These are phyloP conservation scores for Macrostomum lignano DNA, from an alignment of 1,140 invertebrate genomes.

Conservation along the genomic window DNA sequence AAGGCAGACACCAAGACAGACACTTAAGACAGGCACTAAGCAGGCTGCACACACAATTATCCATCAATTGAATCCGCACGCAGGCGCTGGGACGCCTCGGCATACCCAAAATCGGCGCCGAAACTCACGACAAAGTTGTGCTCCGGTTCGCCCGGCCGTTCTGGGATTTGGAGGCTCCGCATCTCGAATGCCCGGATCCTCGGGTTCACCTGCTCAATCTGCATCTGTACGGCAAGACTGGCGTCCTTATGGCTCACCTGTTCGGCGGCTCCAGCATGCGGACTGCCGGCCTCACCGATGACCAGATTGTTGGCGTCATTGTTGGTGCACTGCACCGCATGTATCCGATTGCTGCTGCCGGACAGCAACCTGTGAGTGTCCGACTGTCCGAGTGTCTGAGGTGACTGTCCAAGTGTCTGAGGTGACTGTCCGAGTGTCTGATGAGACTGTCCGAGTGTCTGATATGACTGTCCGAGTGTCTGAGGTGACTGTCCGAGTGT, in stretches of 20 bases:
- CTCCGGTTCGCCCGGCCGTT: not conserved
- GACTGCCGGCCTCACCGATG: not conserved
- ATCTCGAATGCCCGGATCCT: constrained; percentile 5
- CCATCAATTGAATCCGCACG: too few relatives aligned
- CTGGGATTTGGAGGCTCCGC: constrained; percentile 4
- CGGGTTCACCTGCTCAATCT: constrained; percentile 4
- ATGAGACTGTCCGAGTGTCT: too few relatives aligned
- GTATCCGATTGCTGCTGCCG: not conserved
- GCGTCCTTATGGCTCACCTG: constrained; percentile 1
- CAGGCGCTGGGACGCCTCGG: constrained; percentile 2
- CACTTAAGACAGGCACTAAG: too few relatives aligned
- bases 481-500: too few relatives aligned
- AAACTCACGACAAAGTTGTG: constrained; percentile 6
- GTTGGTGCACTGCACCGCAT: not conserved
- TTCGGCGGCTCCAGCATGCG: constrained; percentile 1
- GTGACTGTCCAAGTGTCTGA: too few relatives aligned
- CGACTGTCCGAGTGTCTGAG: too few relatives aligned
- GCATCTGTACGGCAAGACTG: constrained; percentile 3
- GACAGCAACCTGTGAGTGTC: too few relatives aligned
- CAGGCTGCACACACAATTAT: too few relatives aligned
- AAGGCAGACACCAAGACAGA: too few relatives aligned
- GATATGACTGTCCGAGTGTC: too few relatives aligned
- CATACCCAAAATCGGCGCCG: constrained; percentile 1
- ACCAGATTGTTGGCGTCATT: constrained; percentile 1
- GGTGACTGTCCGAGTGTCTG: too few relatives aligned